These are phyloP conservation scores for Hermodice carunculata DNA, from an alignment of 2,888 invertebrate genomes.

Conservation along the genomic window DNA sequence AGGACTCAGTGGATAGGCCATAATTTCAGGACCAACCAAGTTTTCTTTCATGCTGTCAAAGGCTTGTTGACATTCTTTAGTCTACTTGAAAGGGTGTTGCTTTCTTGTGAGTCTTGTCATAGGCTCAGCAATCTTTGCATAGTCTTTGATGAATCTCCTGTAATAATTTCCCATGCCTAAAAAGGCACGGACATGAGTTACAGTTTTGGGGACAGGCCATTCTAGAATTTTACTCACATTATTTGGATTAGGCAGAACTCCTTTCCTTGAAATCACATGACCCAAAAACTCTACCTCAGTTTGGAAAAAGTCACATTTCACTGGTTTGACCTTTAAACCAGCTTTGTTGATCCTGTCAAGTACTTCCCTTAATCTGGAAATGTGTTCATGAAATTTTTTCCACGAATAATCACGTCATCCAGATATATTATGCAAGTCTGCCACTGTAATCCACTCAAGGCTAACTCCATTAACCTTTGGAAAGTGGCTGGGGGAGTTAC, in stretches of 20 bases:
- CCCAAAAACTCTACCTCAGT: constrained; percentile 5
- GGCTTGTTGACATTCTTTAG: constrained; percentile 9
- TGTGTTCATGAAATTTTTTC: not conserved
- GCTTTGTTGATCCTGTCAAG: not conserved
- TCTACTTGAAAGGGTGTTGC: constrained; percentile 9
- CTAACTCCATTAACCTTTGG: not conserved
- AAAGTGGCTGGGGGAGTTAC: constrained; percentile 3
- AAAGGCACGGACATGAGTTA: not conserved
- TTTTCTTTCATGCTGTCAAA: constrained; percentile 15
- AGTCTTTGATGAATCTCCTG: constrained; percentile 10
- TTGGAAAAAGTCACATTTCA: constrained; percentile 9
- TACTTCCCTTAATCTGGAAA: not conserved
- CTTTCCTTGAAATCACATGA: not conserved
- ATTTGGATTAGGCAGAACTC: not conserved
- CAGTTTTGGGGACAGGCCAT: constrained; percentile 2
- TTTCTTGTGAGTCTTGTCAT: constrained; percentile 72
- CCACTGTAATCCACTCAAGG: not conserved
- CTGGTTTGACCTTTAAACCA: constrained; percentile 8
- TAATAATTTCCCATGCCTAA: not conserved
- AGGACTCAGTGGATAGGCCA: constrained; percentile 9
- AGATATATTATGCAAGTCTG: constrained; percentile 1
- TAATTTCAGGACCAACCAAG: constrained; percentile 22
- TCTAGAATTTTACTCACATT: not conserved
- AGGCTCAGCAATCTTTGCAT: constrained; percentile 28
- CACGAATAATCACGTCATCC: constrained; percentile 4